Conservation (phyloP, 2,888 invertebrate genomes). For the Altica lythri region DNA sequence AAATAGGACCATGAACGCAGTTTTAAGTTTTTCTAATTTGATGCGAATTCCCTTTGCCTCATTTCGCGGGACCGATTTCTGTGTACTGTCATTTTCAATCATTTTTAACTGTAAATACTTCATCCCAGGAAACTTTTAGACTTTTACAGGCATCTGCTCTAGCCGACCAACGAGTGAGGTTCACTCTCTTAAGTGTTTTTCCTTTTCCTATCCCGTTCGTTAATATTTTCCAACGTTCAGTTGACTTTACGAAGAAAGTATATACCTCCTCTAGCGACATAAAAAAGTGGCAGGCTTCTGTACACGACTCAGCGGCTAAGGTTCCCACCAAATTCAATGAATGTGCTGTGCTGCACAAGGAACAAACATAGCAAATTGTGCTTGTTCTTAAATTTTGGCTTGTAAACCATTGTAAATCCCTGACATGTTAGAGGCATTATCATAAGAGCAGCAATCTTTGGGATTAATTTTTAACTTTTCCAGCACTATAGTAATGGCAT, state of each 20-base stretch:
- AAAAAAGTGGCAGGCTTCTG: slow-evolving; percentile 33
- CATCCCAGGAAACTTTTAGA: slow-evolving; percentile 19
- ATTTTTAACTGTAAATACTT: slow-evolving; percentile 21
- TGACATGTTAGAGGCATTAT: slow-evolving; percentile 41
- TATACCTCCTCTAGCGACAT: slow-evolving; percentile 18
- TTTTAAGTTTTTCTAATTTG: slow-evolving; percentile 24
- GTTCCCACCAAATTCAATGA: slow-evolving; percentile 43
- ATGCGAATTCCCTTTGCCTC: slow-evolving; percentile 23
- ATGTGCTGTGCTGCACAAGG: slow-evolving; percentile 18
- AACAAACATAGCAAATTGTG: slow-evolving; percentile 39
- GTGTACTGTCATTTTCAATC: slow-evolving; percentile 23
- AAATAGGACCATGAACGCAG: slow-evolving; percentile 22
- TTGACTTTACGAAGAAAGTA: slow-evolving; percentile 9
- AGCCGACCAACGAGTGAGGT: not conserved
- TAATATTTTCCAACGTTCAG: slow-evolving; percentile 18
- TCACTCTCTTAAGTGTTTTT: slow-evolving; percentile 6
- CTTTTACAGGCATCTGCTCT: too few relatives aligned
- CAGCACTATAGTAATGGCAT: slow-evolving; percentile 14
- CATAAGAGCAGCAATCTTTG: slow-evolving; percentile 37
- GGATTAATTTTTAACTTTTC: slow-evolving; percentile 6
- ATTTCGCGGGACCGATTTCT: slow-evolving; percentile 16
- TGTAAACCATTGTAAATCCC: slow-evolving; percentile 43
- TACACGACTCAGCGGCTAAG: slow-evolving; percentile 36
- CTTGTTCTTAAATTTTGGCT: slow-evolving; percentile 42
- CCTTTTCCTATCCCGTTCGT: slow-evolving; percentile 14